These are phyloP conservation scores for Pholis gunnellus DNA, from an alignment of 2,113 vertebrate genomes.

Conservation along the genomic window DNA sequence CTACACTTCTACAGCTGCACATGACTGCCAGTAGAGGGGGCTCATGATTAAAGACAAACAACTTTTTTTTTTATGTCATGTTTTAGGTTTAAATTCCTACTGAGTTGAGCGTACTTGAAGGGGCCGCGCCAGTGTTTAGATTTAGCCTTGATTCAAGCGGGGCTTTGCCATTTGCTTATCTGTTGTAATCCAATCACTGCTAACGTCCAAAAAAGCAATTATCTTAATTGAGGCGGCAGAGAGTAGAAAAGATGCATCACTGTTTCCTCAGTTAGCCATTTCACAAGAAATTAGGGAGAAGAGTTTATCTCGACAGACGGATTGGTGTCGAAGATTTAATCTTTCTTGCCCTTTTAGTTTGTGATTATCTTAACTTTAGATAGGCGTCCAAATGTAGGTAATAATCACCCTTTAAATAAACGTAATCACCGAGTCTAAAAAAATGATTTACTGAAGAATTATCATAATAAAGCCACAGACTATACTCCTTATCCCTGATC, in stretches of 20 bases:
- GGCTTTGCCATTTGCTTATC: neutral
- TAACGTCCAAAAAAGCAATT: constrained; percentile 2
- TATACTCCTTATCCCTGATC: neutral
- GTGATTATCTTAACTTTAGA: too few species aligned
- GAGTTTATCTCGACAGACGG: neutral
- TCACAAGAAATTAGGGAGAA: neutral
- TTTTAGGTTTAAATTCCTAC: neutral
- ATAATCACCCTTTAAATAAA: neutral
- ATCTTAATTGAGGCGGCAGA: constrained; percentile 15
- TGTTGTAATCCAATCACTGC: constrained; percentile 1
- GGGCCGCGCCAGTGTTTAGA: neutral
- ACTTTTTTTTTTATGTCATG: neutral
- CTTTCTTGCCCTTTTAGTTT: too few species aligned
- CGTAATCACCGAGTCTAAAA: neutral
- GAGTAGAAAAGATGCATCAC: neutral
- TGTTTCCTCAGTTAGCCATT: neutral
- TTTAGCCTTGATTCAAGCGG: neutral
- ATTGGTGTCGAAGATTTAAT: too few species aligned
- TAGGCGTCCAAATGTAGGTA: too few species aligned
- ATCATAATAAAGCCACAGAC: neutral
- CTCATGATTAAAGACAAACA: neutral
- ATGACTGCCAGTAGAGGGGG: constrained; percentile 22
- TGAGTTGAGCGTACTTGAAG: neutral
- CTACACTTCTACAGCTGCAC: neutral
- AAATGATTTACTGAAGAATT: neutral